Conservation (phyloP, 2,888 invertebrate species). For the Perizoma affinitatum region DNA sequence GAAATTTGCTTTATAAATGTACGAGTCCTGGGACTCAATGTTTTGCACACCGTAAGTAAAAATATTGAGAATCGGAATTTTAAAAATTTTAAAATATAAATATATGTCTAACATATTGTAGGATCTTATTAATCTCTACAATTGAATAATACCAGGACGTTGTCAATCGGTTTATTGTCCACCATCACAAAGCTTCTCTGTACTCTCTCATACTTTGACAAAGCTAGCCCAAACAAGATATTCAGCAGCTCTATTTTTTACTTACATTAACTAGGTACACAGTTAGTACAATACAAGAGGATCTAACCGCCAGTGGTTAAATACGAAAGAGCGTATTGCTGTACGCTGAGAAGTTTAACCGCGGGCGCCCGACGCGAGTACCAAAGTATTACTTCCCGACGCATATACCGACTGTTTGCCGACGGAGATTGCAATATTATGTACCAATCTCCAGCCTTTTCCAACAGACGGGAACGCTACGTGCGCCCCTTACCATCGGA, state of each 20-base stretch:
- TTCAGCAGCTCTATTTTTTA: too few relatives aligned
- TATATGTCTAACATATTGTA: too few relatives aligned
- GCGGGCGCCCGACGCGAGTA: slow-evolving; percentile 57
- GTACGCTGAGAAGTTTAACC: slow-evolving; percentile 73
- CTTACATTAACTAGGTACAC: slow-evolving; percentile 16
- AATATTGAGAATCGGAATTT: too few relatives aligned
- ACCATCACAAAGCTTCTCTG: too few relatives aligned
- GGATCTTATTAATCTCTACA: too few relatives aligned
- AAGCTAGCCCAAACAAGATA: too few relatives aligned
- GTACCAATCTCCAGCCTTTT: slow-evolving; percentile 70
- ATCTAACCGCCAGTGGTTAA: slow-evolving; percentile 66
- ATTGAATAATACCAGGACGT: too few relatives aligned
- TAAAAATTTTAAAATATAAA: too few relatives aligned
- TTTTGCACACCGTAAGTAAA: too few relatives aligned
- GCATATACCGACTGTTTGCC: slow-evolving; percentile 68
- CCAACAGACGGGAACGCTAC: slow-evolving; percentile 54
- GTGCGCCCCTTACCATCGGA: slow-evolving; percentile 59
- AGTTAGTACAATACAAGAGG: slow-evolving; percentile 45
- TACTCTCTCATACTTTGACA: too few relatives aligned
- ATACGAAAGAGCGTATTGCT: slow-evolving; percentile 76
- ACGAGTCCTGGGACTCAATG: not conserved
- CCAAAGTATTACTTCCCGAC: slow-evolving; percentile 68
- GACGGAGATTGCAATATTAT: slow-evolving; percentile 79
- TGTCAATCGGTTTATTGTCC: too few relatives aligned
- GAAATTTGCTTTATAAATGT: slow-evolving; percentile 9